Evolutionary conservation across 2,797 vertebrate genomes (phyloP).

Genomic region (Fistularia tabacaria): DNA sequence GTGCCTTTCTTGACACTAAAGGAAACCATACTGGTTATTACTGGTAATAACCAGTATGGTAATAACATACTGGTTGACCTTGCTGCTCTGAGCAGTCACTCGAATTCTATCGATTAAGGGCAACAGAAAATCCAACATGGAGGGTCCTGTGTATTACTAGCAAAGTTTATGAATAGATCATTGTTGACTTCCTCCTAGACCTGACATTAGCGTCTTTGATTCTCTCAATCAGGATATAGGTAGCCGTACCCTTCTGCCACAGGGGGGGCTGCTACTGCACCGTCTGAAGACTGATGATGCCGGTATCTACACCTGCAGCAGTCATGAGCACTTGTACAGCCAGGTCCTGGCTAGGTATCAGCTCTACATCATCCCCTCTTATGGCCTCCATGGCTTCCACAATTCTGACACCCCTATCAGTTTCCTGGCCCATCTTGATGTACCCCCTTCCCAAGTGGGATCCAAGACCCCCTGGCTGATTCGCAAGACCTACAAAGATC

Average conservation of each 20-base stretch:
- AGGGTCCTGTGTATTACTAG: too few relatives aligned
- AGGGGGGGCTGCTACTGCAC: constrained; percentile 79
- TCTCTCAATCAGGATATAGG: constrained; percentile 56
- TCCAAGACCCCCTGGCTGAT: constrained; percentile 47
- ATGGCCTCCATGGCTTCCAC: constrained; percentile 25
- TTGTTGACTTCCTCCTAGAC: too few relatives aligned
- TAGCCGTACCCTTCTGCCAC: constrained; percentile 56
- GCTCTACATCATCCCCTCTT: constrained; percentile 70
- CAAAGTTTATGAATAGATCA: too few relatives aligned
- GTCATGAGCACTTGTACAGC: constrained; percentile 72
- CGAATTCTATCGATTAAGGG: too few relatives aligned
- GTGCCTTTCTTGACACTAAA: too few relatives aligned
- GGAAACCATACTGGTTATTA: too few relatives aligned
- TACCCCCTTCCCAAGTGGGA: not conserved
- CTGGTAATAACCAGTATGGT: too few relatives aligned
- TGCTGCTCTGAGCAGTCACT: too few relatives aligned
- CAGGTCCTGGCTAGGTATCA: constrained; percentile 72
- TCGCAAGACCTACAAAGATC: constrained; percentile 72
- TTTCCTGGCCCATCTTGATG: constrained; percentile 12
- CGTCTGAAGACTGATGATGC: constrained; percentile 60
- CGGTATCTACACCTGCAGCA: constrained; percentile 75
- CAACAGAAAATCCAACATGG: too few relatives aligned
- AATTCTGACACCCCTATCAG: too few relatives aligned
- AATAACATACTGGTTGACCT: too few relatives aligned
- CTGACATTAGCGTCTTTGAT: not conserved